phyloP scores from a whole-genome alignment of 2,888 invertebrate genomes.

The Troilus luridus region DNA sequence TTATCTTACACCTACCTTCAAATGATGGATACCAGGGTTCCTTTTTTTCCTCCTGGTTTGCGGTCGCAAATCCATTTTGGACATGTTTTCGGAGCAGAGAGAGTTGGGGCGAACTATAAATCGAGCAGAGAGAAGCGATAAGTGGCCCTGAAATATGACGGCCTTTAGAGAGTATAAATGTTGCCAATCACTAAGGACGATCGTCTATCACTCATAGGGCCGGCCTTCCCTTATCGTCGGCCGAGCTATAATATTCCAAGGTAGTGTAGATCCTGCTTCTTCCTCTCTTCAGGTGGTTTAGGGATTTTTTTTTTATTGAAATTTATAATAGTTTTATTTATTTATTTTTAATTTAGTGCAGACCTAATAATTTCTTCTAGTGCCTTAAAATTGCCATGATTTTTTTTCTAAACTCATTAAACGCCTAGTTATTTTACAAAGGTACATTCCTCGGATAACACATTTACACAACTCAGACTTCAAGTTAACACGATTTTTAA shows the following conservation, averaged over 20 bases:
- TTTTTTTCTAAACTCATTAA: too few relatives aligned
- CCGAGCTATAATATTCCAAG: not conserved
- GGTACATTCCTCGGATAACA: too few relatives aligned
- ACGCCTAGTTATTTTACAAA: too few relatives aligned
- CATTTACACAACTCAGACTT: too few relatives aligned
- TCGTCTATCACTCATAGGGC: constrained; percentile 29
- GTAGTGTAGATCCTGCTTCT: not conserved
- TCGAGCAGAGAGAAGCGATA: not conserved
- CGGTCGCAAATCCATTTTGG: constrained; percentile 18
- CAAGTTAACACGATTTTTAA: too few relatives aligned
- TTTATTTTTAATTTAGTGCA: not conserved
- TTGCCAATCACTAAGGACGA: constrained; percentile 32
- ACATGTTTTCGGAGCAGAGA: not conserved
- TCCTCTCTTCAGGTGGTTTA: not conserved
- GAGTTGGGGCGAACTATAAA: not conserved
- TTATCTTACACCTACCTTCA: not conserved
- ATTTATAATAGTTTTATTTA: not conserved
- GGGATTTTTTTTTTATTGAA: not conserved
- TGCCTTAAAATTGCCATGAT: too few relatives aligned
- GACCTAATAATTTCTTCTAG: too few relatives aligned
- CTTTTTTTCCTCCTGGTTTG: not conserved
- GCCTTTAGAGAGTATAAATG: constrained; percentile 40
- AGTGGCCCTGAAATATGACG: constrained; percentile 29
- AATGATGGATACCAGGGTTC: not conserved
- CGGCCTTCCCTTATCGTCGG: not conserved